These are phyloP conservation scores for Chloroceryle amazona DNA, from an alignment of 2,797 vertebrate species.

Conservation along the genomic window DNA sequence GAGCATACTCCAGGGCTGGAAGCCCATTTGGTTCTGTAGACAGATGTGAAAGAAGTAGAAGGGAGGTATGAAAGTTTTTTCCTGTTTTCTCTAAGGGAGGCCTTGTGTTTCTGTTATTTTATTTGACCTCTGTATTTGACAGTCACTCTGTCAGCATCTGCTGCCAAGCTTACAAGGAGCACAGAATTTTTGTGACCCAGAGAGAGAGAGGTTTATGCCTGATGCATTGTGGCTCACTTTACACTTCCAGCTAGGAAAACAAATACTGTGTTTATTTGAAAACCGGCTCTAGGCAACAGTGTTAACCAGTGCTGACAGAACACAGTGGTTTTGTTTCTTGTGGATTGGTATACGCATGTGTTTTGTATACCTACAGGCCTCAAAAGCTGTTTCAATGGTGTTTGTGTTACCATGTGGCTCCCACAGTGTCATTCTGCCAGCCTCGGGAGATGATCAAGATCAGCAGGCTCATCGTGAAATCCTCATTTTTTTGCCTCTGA, in stretches of 20 bases:
- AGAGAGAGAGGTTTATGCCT: not conserved
- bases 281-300: slow-evolving; percentile 48
- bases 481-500: not conserved
- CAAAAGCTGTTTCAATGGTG: not conserved
- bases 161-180: not conserved
- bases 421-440: not conserved
- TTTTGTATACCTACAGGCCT: not conserved
- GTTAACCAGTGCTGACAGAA: slow-evolving; percentile 18
- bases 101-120: rapidly evolving
- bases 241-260: slow-evolving; percentile 41
- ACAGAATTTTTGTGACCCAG: not conserved
- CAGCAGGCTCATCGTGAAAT: not conserved
- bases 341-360: not conserved
- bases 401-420: not conserved
- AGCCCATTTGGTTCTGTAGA: not conserved
- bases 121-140: not conserved
- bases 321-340: not conserved
- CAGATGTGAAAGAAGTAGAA: not conserved
- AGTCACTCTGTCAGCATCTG: not conserved
- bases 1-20: not conserved
- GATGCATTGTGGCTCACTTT: slow-evolving; percentile 26
- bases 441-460: not conserved
- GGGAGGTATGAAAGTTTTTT: not conserved
- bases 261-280: slow-evolving; percentile 69
- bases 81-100: not conserved